Evolutionary conservation across 2,797 vertebrate genomes (phyloP).

Genomic region (Balearica regulorum): DNA sequence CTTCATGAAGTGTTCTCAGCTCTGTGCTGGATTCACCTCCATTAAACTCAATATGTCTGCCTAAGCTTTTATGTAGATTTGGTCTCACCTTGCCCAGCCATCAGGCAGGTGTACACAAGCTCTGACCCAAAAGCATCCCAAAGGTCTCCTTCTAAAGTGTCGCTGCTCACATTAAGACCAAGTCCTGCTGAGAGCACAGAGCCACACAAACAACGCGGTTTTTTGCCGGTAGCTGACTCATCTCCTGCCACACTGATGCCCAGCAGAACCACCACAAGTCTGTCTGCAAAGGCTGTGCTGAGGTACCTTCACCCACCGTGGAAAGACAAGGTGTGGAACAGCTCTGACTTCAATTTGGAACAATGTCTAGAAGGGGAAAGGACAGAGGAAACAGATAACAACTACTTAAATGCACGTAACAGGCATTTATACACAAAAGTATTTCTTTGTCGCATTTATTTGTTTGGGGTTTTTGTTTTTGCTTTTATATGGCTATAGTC

Average conservation of each 20-base stretch:
- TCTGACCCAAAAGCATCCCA: not conserved
- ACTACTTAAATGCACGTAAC: not conserved
- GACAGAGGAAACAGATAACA: not conserved
- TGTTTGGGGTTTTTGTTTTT: not conserved
- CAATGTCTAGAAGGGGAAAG: not conserved
- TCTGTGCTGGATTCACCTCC: not conserved
- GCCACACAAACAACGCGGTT: accelerated
- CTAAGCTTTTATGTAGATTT: not conserved
- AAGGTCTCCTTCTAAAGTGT: not conserved
- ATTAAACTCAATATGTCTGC: not conserved
- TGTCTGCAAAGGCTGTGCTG: not conserved
- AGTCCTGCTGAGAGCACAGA: not conserved
- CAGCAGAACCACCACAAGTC: not conserved
- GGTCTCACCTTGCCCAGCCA: not conserved
- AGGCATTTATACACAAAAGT: not conserved
- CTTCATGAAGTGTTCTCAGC: not conserved
- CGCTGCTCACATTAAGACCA: not conserved
- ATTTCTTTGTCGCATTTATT: not conserved
- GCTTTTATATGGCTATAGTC: not conserved
- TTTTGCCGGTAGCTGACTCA: not conserved
- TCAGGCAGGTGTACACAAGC: not conserved
- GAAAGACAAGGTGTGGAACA: not conserved
- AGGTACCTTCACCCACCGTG: not conserved
- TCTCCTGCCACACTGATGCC: not conserved
- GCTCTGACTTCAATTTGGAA: not conserved